Percentiles rank a stretch among this genome's conserved stretches.
These are phyloP conservation scores for Choloepus hoffmanni DNA, from an alignment of 2,113 vertebrate genomes.

Conservation along the genomic window DNA sequence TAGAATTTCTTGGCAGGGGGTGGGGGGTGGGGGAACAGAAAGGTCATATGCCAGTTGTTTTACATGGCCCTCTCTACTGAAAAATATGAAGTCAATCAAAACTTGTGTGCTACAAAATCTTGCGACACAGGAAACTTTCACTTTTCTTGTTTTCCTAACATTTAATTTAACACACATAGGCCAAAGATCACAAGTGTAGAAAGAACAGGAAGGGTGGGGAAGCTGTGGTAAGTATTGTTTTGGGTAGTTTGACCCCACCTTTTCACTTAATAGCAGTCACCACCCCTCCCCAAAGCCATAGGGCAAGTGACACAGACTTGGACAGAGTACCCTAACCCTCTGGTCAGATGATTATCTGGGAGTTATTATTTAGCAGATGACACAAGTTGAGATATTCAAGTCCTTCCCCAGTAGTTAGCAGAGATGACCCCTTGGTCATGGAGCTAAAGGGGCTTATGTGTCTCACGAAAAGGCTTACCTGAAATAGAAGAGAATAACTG, in stretches of 20 bases:
- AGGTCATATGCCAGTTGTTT: constrained; percentile 6
- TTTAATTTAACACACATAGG: background rate
- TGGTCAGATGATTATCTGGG: background rate
- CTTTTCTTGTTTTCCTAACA: constrained; percentile 35
- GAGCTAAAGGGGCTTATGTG: background rate
- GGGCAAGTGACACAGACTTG: background rate
- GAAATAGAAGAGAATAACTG: background rate
- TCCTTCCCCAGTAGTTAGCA: background rate
- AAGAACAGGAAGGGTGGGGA: background rate
- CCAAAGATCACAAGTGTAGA: background rate
- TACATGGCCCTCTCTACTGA: background rate
- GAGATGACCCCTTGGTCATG: background rate
- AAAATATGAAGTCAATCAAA: constrained; percentile 1
- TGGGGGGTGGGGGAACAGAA: background rate
- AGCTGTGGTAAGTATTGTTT: background rate
- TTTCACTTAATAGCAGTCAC: background rate
- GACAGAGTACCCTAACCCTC: background rate
- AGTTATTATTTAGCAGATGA: background rate
- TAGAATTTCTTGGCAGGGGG: background rate
- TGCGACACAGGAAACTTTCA: background rate
- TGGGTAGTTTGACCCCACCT: background rate
- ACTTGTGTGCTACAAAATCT: background rate
- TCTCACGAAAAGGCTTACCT: background rate
- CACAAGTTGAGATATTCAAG: background rate
- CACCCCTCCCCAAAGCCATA: background rate